A percentile compares a stretch with the other conserved stretches of the same genome.
Conservation (phyloP, 2,797 vertebrate genomes). For the Artibeus lituratus region DNA sequence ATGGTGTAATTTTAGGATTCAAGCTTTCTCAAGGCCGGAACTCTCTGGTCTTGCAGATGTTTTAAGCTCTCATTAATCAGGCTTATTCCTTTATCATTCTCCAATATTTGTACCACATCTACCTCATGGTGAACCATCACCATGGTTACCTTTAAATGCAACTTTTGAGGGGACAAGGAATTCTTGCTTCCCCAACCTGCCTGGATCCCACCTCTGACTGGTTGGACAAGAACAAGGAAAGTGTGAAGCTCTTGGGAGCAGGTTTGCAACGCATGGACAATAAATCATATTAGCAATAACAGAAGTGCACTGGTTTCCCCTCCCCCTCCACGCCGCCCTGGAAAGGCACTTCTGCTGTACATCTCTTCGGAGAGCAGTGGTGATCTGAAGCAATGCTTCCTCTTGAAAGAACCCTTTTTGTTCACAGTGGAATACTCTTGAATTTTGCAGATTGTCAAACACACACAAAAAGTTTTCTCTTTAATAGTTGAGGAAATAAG, state of each 20-base stretch:
- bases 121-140: not conserved
- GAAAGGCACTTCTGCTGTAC: slow-evolving; percentile 33
- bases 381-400: slow-evolving; percentile 68
- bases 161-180: not conserved
- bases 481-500: slow-evolving; percentile 81
- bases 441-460: slow-evolving; percentile 78
- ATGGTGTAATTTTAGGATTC: not conserved
- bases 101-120: not conserved
- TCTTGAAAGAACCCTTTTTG: slow-evolving; percentile 72
- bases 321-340: not conserved
- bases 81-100: not conserved
- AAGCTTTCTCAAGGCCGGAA: not conserved
- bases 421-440: slow-evolving; percentile 74
- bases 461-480: slow-evolving; percentile 62
- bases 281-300: not conserved
- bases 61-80: not conserved
- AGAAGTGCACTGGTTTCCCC: not conserved
- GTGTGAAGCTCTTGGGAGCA: not conserved
- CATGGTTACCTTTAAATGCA: not conserved
- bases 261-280: not conserved
- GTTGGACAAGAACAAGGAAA: not conserved
- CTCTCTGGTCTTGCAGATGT: not conserved
- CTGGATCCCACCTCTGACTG: not conserved
- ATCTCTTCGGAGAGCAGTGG: slow-evolving; percentile 61
- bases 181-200: not conserved